Evolutionary conservation across 1,140 invertebrate genomes (phyloP), one percentile per base, ranked within the genome.

Genomic region (Popillia japonica): DNA sequence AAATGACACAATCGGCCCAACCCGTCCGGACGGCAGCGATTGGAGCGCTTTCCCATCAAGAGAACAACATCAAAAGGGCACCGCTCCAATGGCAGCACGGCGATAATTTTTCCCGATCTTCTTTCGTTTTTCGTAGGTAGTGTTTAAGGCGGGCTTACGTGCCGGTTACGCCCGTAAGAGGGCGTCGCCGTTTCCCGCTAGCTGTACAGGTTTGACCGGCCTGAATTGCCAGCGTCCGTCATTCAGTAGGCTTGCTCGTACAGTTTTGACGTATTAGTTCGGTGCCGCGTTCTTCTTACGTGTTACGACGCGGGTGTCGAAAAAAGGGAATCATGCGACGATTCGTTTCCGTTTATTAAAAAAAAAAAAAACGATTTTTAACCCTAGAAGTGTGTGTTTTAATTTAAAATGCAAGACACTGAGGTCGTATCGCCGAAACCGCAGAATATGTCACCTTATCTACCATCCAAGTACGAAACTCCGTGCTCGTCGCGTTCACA

Each of bases 401-500:
- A 3, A 41, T 78, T 55, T 77, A 86, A 80, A 79, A 86, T 86
- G 86, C 86, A 86, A 84, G 86, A 86, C 80, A 84, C 84, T 75
- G 83, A 83, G 20, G 72, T 72, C 3, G 64, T 72, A 23, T 82
- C 81, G n/a, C 79, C 82, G 20, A 82, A 76, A n/a, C 81, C 80
- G 41, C 77, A 72, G 64, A 82, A 84, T 44, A 86, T 86, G 84
- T 85, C 86, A 17, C 85, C 86, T 8, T 86, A 86, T 75, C 74
- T 85, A 77, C 82, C 82, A 11, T 83, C 84, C 4, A 86, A 85
- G 79, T 85, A 85, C 78, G 84, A 83, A 73, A 86, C 84, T 77
- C 86, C 86, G 0, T 81, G 83, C 55, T 84, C 84, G 9, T 86
- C 84, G 6, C 77, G 86, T 75, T 83, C 85, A 0, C 81, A 83